Conservation (phyloP, 1,140 invertebrate genomes). For the Caenorhabditis latens region DNA sequence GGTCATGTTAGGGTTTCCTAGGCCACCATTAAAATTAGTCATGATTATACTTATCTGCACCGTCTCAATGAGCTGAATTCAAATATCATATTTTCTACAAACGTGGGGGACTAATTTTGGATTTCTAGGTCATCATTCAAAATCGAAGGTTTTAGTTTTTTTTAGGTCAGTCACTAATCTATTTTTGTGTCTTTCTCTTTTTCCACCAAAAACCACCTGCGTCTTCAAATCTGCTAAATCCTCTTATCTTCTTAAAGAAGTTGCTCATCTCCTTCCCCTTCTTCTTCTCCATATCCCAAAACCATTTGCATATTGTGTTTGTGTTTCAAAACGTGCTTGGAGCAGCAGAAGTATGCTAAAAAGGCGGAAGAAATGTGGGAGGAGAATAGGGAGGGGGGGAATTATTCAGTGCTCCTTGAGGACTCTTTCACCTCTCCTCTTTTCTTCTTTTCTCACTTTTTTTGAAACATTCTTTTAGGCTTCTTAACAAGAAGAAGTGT, state of each 20-base stretch:
- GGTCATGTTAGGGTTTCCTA: no score
- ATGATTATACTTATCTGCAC: no score
- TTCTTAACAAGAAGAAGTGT: neutral
- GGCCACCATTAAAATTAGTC: no score
- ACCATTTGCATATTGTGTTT: slow-evolving; percentile 33
- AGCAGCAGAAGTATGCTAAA: no score
- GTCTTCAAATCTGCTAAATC: neutral
- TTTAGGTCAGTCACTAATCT: neutral
- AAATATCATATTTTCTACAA: no score
- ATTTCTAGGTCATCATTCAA: neutral
- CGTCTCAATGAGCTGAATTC: no score
- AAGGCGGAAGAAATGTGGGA: neutral
- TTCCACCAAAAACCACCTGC: slow-evolving; percentile 16
- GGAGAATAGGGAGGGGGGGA: neutral
- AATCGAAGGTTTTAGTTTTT: neutral
- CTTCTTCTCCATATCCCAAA: neutral
- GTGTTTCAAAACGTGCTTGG: no score
- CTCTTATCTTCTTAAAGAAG: neutral
- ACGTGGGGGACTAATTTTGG: no score
- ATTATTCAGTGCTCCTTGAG: slow-evolving; percentile 9
- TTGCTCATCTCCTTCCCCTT: neutral
- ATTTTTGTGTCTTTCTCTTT: neutral
- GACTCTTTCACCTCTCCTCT: neutral
- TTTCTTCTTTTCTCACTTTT: neutral
- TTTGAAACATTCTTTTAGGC: slow-evolving; percentile 7